Evolutionary conservation across 92 coral and sea anemone species (phyloP), one percentile per base, ranked within the genome.

Genomic region (Zoanthus gigantus): DNA sequence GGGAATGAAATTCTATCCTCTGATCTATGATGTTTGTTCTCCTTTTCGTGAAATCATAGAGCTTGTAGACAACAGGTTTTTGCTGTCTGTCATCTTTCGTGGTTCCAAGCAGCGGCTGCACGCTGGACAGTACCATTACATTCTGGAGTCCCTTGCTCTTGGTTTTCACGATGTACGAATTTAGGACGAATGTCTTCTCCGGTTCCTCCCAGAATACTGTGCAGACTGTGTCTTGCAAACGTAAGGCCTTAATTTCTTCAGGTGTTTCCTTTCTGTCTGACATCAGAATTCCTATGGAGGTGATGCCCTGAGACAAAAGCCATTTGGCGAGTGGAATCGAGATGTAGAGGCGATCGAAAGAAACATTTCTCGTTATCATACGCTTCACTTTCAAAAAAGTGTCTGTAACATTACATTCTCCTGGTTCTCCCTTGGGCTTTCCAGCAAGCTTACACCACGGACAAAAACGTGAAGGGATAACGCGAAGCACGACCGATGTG

Each of bases 241-340:
- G 58, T 74, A 66, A 17, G 12, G 30, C 34, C 50, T 86, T 86
- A 46, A 86, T n/a, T 71, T 89, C 89, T 18, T 74, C 92, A 30
- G 88, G 83, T 11, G 83, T 75, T 32, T 89, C 89, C 16, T 18
- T 77, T 46, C 1, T 79, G 92, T 63, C 67, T 0, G 23, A 23
- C 23, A 23, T 23, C 23, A 23, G 23, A 23, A 23, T 23, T 23
- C 23, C 23, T 23, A 23, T 23, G 23, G 23, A 23, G 23, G 23
- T 23, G 23, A 23, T 23, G 23, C 23, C 23, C 23, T 45, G 66
- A 23, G 63, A 74, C 29, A 83, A 75, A 15, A 89, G 74, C 88
- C 92, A 89, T 74, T 83, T 37, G 17, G 65, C 72, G 13, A 83
- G 66, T 0, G 88, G 77, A 28, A 89, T 74, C 3, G 84, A 82